phyloP scores from a whole-genome alignment of 1,140 invertebrate species.

The Pogonognathellus flavescens region DNA sequence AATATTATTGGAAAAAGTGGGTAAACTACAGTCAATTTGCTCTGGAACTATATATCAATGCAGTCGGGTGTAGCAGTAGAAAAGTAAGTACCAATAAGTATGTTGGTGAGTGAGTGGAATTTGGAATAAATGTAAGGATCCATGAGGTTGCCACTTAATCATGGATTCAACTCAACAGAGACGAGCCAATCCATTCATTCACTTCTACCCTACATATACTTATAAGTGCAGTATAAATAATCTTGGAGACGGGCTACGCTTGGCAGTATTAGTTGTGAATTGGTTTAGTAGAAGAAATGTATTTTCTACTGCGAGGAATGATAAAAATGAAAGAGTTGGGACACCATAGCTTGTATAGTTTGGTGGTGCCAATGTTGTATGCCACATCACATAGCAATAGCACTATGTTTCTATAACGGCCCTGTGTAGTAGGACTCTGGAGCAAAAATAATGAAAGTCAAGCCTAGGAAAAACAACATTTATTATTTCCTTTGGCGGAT shows the following conservation, averaged over 20 bases:
- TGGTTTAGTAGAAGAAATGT: neutral
- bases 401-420: too few species aligned
- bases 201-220: conserved; percentile 13
- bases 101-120: conserved; percentile 32
- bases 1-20: too few species aligned
- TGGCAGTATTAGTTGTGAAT: neutral
- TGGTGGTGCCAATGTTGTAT: too few species aligned
- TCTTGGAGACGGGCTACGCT: neutral
- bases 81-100: neutral
- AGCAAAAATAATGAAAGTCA: conserved; percentile 43
- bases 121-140: conserved; percentile 38
- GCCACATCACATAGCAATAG: too few species aligned
- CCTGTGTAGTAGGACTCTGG: neutral
- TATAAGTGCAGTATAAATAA: conserved; percentile 21
- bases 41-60: neutral
- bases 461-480: conserved; percentile 27
- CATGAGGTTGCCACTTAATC: conserved; percentile 49
- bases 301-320: neutral
- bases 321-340: conserved; percentile 12
- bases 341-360: neutral
- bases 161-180: conserved; percentile 49
- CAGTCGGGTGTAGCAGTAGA: neutral
- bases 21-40: too few species aligned
- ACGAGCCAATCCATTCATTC: conserved; percentile 46
- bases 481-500: conserved; percentile 50